Conservation (phyloP, 2,888 invertebrate genomes). For the Autographa pulchrina region DNA sequence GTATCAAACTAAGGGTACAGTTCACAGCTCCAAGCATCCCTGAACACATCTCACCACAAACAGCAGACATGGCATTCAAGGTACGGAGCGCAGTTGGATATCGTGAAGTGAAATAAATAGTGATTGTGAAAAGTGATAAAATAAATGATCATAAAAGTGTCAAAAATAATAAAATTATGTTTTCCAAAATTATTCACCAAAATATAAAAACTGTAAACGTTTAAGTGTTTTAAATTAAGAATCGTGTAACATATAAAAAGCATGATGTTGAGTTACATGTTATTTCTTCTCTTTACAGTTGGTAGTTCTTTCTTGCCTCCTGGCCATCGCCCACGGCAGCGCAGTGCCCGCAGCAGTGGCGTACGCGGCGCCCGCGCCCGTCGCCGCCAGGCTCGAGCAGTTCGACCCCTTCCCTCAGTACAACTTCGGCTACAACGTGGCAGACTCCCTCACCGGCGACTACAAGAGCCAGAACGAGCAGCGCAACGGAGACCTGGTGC, state of each 20-base stretch:
- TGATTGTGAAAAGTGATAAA: constrained; percentile 56
- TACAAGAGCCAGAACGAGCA: constrained; percentile 84
- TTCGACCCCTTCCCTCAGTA: constrained; percentile 90
- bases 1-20: constrained; percentile 81
- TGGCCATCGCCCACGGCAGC: constrained; percentile 78
- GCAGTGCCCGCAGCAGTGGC: constrained; percentile 76
- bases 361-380: constrained; percentile 59
- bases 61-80: constrained; percentile 84
- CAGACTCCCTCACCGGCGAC: constrained; percentile 81
- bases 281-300: constrained; percentile 69
- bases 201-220: neutral
- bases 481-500: constrained; percentile 87
- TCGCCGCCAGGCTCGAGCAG: constrained; percentile 75
- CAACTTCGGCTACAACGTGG: constrained; percentile 80
- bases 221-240: neutral
- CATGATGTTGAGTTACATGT: neutral
- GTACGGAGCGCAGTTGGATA: constrained; percentile 76
- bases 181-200: neutral
- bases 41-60: constrained; percentile 75
- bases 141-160: constrained; percentile 40
- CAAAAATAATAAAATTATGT: neutral
- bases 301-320: constrained; percentile 81
- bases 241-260: neutral
- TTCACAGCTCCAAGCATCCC: constrained; percentile 81
- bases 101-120: constrained; percentile 69